These are phyloP conservation scores for Octomys mimax DNA, from an alignment of 2,797 vertebrate species.

Conservation along the genomic window DNA sequence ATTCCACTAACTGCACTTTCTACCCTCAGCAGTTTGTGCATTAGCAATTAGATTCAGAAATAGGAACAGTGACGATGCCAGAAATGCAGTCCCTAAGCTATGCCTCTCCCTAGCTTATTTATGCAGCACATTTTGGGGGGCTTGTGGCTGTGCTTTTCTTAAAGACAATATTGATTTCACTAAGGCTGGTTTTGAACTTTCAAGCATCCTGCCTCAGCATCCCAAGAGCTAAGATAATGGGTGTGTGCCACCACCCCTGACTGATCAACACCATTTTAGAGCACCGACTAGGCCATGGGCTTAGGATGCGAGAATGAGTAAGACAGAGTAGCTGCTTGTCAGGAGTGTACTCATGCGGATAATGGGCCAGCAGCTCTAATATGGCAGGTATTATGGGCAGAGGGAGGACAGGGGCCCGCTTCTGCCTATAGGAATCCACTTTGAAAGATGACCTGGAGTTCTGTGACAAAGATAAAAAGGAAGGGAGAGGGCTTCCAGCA, in stretches of 20 bases:
- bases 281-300: neutral
- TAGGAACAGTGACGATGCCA: slow-evolving; percentile 34
- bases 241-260: neutral
- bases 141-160: neutral
- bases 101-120: neutral
- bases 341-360: neutral
- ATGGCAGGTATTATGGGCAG: neutral
- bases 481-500: neutral
- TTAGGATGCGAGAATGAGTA: neutral
- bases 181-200: neutral
- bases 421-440: neutral
- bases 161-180: neutral
- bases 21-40: neutral
- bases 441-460: neutral
- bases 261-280: neutral
- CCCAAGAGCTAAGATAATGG: too few relatives aligned
- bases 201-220: neutral
- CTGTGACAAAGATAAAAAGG: neutral
- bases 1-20: slow-evolving; percentile 27
- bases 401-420: neutral
- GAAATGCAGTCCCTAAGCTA: slow-evolving; percentile 47
- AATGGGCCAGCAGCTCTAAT: neutral
- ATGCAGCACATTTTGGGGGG: neutral
- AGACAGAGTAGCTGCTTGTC: neutral
- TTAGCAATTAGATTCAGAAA: slow-evolving; percentile 66